Base-by-base conservation (phyloP, 2,888 invertebrate genomes). In the Sisyra nigra region DNA sequence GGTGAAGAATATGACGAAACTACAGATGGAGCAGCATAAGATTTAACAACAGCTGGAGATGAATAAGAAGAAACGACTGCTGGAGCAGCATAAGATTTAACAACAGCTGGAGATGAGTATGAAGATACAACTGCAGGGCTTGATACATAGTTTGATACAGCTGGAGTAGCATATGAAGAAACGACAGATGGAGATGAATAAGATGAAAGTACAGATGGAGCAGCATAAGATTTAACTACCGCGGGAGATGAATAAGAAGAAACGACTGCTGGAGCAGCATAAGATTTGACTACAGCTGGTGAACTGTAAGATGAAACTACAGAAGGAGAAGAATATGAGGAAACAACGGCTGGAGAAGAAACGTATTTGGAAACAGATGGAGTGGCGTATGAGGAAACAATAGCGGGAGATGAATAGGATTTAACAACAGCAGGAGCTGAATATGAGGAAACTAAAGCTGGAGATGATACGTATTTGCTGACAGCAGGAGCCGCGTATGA, bases 1-100 rank as follows among this genome's bases (percentile, higher is more conserved):
- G 65, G 63, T 9, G 60, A 53, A 10, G 62, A 53, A 38, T 61
- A 57, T 39, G 66, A 64, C 1, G 55, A 49, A 6, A 46, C 38
- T 6, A 49, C 48, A n/a, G 51, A 48, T 32, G 59, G 56, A 8
- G 55, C 49, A 8, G 44, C 45, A 37, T 51, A 49, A 13, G 44
- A 37, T 29, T 41, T 35, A 24, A 55, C 48, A 42, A 56, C 40
- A 35, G 50, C 48, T 10, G 43, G 42, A 13, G 46, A 45, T 8
- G 44, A 24, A 30, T 46, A 42, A 1, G 44, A 42, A n/a, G 44
- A n/a, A 15, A 18, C 14, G 11, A 37, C 30, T 30, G 42, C 30
- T 13, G 44, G 42, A 32, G 44, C 31, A 24, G 48, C 40, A 11
- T 48, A 45, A 10, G 47, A 38, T 33, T 39, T 38, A 37, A 40